phyloP scores from a whole-genome alignment of 1,140 invertebrate genomes.

The Plectrocnemia conspersa region DNA sequence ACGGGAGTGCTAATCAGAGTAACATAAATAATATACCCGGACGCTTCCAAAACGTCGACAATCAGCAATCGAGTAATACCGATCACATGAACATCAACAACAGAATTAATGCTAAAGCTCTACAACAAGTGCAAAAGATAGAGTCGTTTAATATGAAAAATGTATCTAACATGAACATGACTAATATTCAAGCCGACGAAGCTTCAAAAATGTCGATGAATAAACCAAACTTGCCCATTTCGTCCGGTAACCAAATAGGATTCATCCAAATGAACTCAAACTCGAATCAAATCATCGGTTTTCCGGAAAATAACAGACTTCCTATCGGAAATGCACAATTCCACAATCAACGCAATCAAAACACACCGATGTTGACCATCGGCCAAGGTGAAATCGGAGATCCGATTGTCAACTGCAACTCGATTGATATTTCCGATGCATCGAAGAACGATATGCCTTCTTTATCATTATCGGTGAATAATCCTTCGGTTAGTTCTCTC shows the following conservation, averaged over 20 bases:
- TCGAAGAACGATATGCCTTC: constrained; percentile 21
- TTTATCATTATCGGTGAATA: constrained; percentile 19
- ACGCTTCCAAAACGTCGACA: constrained; percentile 9
- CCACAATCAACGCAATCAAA: constrained; percentile 23
- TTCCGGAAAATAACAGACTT: constrained; percentile 45
- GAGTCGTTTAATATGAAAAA: constrained; percentile 5
- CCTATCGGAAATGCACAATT: constrained; percentile 21
- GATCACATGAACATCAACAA: constrained; percentile 25
- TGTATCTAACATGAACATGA: constrained; percentile 10
- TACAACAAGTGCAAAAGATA: constrained; percentile 18
- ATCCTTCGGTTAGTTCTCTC: not conserved
- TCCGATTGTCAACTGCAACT: constrained; percentile 7
- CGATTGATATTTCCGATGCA: constrained; percentile 16
- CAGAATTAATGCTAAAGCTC: constrained; percentile 11
- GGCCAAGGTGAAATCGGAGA: constrained; percentile 26
- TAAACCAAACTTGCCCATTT: constrained; percentile 43
- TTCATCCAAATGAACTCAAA: constrained; percentile 49
- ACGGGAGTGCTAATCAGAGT: constrained; percentile 10
- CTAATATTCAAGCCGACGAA: constrained; percentile 11
- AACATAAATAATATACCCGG: constrained; percentile 9
- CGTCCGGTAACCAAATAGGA: constrained; percentile 46
- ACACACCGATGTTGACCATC: constrained; percentile 26
- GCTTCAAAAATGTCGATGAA: constrained; percentile 33
- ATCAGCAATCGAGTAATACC: too few relatives aligned
- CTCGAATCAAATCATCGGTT: constrained; percentile 47